phyloP scores from a whole-genome alignment of 1,140 invertebrate species.

The Eubasilissa regina region DNA sequence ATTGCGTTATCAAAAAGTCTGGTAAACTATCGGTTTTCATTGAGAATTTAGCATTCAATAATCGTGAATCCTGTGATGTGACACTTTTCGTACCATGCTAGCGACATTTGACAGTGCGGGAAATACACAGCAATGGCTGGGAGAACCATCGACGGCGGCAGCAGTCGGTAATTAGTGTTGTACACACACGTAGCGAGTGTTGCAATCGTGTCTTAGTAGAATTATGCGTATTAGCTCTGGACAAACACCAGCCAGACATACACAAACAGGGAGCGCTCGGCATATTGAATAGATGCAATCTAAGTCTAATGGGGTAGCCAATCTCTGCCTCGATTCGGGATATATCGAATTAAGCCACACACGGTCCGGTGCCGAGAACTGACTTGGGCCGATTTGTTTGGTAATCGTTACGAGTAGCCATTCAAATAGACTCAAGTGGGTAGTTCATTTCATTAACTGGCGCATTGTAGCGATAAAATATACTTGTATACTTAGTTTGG shows the following conservation, averaged over 20 bases:
- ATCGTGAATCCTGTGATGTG: no score
- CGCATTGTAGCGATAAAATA: background rate
- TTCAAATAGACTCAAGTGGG: background rate
- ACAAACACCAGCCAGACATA: conserved; percentile 37
- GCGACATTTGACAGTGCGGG: conserved; percentile 4
- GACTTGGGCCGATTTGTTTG: conserved; percentile 33
- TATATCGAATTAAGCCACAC: conserved; percentile 24
- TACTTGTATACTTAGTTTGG: background rate
- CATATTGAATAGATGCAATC: conserved; percentile 47
- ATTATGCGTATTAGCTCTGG: conserved; percentile 53
- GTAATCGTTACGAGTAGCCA: background rate
- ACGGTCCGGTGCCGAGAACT: conserved; percentile 10
- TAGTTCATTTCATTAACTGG: background rate
- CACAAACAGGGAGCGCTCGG: conserved; percentile 24
- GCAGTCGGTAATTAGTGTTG: conserved; percentile 47
- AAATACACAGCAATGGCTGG: conserved; percentile 11
- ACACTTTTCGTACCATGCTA: no score
- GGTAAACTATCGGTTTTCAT: no score
- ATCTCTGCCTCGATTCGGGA: conserved; percentile 18
- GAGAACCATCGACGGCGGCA: conserved; percentile 7
- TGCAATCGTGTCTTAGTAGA: conserved; percentile 49
- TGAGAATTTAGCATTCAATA: no score
- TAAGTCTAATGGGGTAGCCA: conserved; percentile 19
- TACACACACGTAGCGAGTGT: conserved; percentile 25
- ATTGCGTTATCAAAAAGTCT: no score